phyloP scores from a whole-genome alignment of 2,888 invertebrate species.

The Mermis nigrescens region DNA sequence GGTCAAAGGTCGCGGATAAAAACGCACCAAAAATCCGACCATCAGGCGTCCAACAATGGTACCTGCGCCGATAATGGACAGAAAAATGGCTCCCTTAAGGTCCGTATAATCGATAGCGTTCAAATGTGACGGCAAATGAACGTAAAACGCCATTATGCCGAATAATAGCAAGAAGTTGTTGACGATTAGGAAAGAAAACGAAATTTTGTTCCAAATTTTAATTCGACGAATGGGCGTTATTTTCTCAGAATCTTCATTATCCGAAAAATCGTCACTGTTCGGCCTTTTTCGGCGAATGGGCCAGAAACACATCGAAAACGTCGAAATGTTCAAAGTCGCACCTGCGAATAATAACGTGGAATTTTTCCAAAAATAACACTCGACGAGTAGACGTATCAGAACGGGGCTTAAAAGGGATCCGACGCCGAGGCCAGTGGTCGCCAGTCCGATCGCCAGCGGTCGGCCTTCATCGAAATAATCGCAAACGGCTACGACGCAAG shows the following conservation, averaged over 20 bases:
- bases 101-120: not conserved
- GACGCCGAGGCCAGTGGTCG: not conserved
- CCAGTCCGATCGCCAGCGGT: not conserved
- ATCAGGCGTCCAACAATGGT: not conserved
- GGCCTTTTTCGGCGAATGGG: too few relatives aligned
- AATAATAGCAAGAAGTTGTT: not conserved
- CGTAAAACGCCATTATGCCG: not conserved
- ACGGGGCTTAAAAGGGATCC: not conserved
- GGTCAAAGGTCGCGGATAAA: too few relatives aligned
- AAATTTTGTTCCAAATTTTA: not conserved
- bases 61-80: not conserved
- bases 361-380: not conserved
- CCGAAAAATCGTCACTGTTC: not conserved
- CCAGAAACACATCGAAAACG: not conserved
- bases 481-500: constrained; percentile 1
- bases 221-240: not conserved
- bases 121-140: not conserved
- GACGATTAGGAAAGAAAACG: not conserved
- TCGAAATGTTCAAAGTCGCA: not conserved
- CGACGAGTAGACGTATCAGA: not conserved
- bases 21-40: not conserved
- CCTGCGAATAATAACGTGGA: not conserved
- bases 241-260: not conserved
- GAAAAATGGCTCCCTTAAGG: not conserved
- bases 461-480: not conserved